Evolutionary conservation across 2,888 invertebrate species (phyloP), one percentile per base, ranked within the genome.

Genomic region (Orchesella flavescens): DNA sequence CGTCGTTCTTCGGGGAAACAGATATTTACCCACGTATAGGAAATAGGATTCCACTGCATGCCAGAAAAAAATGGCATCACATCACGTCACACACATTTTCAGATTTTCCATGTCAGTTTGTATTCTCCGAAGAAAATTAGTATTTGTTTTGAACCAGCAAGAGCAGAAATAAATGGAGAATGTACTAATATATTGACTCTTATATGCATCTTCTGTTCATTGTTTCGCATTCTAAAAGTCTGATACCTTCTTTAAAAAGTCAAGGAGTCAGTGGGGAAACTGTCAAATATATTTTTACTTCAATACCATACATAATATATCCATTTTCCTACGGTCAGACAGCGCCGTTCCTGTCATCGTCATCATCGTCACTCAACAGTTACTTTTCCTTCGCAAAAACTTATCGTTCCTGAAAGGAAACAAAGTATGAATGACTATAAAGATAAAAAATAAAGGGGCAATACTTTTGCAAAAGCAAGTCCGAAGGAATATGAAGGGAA

Each of bases 181-280:
- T n/a, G n/a, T n/a, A n/a, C n/a, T n/a, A 46, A 46, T 13, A 46
- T 7, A 10, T 46, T 46, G 9, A 7, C 46, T 13, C 46, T 46
- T 46, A 7, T 46, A 10, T 13, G 34, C 34, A 34, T 34, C 2
- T 34, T 53, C 53, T 53, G n/a, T n/a, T n/a, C 53, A 53, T 59
- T 43, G 65, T 24, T 68, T 44, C 13, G 17, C 4, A 34, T 71
- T 57, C 57, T 44, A 10, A 19, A 69, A 34, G 21, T 53, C 23
- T 34, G 17, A 3, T 44, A 5, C 23, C 15, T 15, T 12, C 15
- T 34, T 55, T 34, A 72, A 13, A 72, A 61, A 72, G 72, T 55
- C 72, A 57, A 57, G 23, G 53, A 72, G 72, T 57, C 72, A 72
- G 72, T 57, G 34, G 72, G 72, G 57, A 34, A 72, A 57, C 72